Conservation (phyloP, 2,797 vertebrate genomes). For the Discoglossus pictus region DNA sequence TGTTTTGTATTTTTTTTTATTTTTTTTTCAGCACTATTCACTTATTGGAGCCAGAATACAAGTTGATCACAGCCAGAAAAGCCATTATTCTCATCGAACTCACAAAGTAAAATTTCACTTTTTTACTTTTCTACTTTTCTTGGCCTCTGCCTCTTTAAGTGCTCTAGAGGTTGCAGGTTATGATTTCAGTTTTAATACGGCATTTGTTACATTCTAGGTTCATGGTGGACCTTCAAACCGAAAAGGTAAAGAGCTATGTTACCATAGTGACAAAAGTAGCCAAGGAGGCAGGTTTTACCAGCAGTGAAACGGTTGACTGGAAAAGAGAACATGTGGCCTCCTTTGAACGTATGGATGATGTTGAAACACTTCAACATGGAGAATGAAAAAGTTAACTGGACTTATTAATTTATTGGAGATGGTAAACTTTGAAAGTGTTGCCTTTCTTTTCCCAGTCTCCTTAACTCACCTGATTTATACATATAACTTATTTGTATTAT, state of each 20-base stretch:
- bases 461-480: too few species aligned
- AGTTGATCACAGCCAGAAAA: constrained; percentile 70
- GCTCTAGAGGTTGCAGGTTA: neutral
- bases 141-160: neutral
- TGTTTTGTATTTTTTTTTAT: neutral
- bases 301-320: constrained; percentile 25
- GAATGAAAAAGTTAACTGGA: neutral
- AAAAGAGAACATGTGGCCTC: constrained; percentile 15
- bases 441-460: too few species aligned
- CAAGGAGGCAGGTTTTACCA: constrained; percentile 67
- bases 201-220: constrained; percentile 64
- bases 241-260: constrained; percentile 69
- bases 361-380: neutral
- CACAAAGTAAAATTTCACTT: constrained; percentile 68
- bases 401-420: too few species aligned
- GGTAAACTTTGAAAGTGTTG: too few species aligned
- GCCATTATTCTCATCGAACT: constrained; percentile 76
- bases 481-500: too few species aligned
- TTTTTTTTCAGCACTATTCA: constrained; percentile 68
- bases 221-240: constrained; percentile 75
- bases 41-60: constrained; percentile 67
- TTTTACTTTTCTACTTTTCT: neutral
- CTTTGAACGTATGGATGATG: constrained; percentile 25
- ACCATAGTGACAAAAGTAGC: constrained; percentile 63
- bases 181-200: neutral